Conservation (phyloP, 2,113 vertebrate genomes). For the Barbus barbus region DNA sequence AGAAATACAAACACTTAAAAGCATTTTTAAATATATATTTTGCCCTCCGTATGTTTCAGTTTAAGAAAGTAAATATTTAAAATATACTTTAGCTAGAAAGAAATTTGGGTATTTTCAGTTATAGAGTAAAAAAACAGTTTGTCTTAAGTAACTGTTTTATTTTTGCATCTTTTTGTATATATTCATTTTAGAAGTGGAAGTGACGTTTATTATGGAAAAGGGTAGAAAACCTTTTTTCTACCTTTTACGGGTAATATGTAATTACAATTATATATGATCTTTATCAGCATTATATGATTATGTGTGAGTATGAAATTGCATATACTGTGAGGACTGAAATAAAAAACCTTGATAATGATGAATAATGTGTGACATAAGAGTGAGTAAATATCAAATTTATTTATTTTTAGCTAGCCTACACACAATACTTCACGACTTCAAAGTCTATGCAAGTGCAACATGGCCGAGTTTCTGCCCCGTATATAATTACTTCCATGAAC, state of each 20-base stretch:
- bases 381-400: too few relatives aligned
- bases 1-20: too few relatives aligned
- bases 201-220: neutral
- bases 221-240: too few relatives aligned
- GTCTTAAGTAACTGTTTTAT: neutral
- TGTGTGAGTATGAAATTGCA: too few relatives aligned
- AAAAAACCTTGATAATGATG: neutral
- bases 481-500: neutral
- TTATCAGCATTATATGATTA: too few relatives aligned
- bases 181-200: neutral
- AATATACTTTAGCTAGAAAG: too few relatives aligned
- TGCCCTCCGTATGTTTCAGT: too few relatives aligned
- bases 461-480: neutral
- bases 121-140: neutral
- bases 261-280: neutral
- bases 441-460: neutral
- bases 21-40: too few relatives aligned
- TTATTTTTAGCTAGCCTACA: too few relatives aligned
- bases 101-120: neutral
- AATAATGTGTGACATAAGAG: neutral
- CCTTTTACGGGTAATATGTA: neutral
- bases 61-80: too few relatives aligned
- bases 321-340: too few relatives aligned
- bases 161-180: neutral
- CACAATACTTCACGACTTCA: neutral